Evolutionary conservation across 2,113 vertebrate species (phyloP).

Genomic region (Podilymbus podiceps): DNA sequence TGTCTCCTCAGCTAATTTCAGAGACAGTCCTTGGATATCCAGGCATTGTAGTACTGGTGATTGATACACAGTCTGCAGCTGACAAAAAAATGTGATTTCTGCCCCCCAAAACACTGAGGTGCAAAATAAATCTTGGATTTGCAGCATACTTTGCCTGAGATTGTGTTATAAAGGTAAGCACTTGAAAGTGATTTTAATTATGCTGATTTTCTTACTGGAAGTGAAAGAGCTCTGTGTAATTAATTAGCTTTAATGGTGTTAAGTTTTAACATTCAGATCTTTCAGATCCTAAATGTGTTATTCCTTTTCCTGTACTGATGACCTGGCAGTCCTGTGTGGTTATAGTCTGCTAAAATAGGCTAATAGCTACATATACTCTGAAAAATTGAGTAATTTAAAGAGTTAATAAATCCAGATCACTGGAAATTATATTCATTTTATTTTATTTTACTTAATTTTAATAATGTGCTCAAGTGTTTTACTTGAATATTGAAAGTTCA

Average conservation of each 20-base stretch:
- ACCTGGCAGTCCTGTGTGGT: neutral
- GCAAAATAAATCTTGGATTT: slow-evolving; percentile 29
- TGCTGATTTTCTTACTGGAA: slow-evolving; percentile 57
- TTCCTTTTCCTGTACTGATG: neutral
- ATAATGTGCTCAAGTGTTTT: slow-evolving; percentile 8
- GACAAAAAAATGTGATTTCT: slow-evolving; percentile 40
- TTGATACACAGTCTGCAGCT: neutral
- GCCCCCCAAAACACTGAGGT: neutral
- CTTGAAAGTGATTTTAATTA: slow-evolving; percentile 55
- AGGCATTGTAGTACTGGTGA: neutral
- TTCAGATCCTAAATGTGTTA: neutral
- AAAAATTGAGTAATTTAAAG: slow-evolving; percentile 5
- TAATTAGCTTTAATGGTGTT: slow-evolving; percentile 23
- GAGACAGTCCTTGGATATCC: slow-evolving; percentile 10
- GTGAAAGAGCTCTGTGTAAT: neutral
- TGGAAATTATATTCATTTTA: neutral
- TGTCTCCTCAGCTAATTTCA: slow-evolving; percentile 27
- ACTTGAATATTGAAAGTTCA: slow-evolving; percentile 40
- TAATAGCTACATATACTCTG: neutral
- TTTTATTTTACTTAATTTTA: slow-evolving; percentile 40
- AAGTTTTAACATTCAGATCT: slow-evolving; percentile 14
- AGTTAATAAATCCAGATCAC: slow-evolving; percentile 10
- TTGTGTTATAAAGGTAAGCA: slow-evolving; percentile 30
- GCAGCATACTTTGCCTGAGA: slow-evolving; percentile 12
- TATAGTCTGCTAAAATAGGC: neutral